Percentiles rank a stretch among this genome's conserved stretches.
phyloP scores from a whole-genome alignment of 2,113 vertebrate genomes.

The Mirza zaza region DNA sequence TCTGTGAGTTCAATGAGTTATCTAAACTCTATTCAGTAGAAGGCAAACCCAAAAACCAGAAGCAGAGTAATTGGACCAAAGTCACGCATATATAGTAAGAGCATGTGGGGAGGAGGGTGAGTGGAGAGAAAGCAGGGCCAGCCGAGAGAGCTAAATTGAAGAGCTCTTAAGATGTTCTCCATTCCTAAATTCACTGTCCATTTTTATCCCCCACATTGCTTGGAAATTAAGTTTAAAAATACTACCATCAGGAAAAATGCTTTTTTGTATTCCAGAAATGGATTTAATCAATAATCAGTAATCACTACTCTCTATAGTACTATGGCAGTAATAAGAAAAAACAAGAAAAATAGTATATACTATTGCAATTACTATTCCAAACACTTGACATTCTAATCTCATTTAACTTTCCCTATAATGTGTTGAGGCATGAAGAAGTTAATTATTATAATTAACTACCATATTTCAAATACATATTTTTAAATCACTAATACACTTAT shows the following conservation, averaged over 20 bases:
- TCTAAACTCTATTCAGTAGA: background rate
- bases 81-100: background rate
- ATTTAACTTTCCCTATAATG: background rate
- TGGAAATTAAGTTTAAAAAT: background rate
- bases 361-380: background rate
- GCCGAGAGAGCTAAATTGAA: background rate
- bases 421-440: background rate
- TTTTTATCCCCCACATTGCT: background rate
- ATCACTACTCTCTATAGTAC: background rate
- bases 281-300: background rate
- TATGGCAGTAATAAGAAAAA: background rate
- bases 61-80: background rate
- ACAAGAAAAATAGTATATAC: background rate
- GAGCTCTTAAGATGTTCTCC: background rate
- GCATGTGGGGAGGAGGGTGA: too few relatives aligned
- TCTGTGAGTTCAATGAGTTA: background rate
- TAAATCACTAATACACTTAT: background rate
- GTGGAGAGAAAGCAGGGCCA: background rate
- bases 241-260: background rate
- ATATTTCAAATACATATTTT: background rate
- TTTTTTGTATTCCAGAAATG: background rate
- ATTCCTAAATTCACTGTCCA: background rate
- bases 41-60: background rate
- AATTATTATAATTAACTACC: background rate
- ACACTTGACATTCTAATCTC: background rate